Conservation (phyloP, 2,888 invertebrate genomes). For the Eupithecia subfuscata region DNA sequence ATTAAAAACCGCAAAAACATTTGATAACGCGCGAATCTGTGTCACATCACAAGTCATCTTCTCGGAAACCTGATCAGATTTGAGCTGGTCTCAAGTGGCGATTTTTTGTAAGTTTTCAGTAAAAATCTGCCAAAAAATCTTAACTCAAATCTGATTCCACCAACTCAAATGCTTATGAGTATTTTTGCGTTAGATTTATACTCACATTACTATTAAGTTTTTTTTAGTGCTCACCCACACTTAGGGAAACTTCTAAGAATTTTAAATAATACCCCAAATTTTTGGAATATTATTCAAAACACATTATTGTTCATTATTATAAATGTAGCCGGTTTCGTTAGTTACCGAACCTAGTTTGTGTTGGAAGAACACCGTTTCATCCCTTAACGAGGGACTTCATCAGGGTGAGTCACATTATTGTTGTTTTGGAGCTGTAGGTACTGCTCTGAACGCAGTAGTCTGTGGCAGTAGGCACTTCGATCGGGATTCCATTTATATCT, state of each 20-base stretch:
- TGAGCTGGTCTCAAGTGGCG: neutral
- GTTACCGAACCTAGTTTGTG: too few relatives aligned
- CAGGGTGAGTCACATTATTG: too few relatives aligned
- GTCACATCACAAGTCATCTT: neutral
- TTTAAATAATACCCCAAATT: neutral
- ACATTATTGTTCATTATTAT: too few relatives aligned
- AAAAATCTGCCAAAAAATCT: neutral
- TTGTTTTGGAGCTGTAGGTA: neutral
- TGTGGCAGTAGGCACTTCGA: slow-evolving; percentile 36
- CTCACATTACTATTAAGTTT: too few relatives aligned
- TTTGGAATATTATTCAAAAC: too few relatives aligned
- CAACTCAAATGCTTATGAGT: neutral
- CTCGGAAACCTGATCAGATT: neutral
- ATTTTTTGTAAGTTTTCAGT: neutral
- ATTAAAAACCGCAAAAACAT: neutral
- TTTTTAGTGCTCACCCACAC: neutral
- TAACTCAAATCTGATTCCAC: neutral
- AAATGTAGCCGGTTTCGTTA: too few relatives aligned
- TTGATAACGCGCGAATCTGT: neutral
- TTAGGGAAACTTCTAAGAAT: neutral
- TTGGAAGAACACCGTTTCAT: too few relatives aligned
- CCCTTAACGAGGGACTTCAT: too few relatives aligned
- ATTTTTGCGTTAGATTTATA: neutral
- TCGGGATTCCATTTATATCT: slow-evolving; percentile 71
- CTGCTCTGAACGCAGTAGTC: slow-evolving; percentile 5